Conservation (phyloP, 2,797 vertebrate genomes). For the Phylloscopus collybita region DNA sequence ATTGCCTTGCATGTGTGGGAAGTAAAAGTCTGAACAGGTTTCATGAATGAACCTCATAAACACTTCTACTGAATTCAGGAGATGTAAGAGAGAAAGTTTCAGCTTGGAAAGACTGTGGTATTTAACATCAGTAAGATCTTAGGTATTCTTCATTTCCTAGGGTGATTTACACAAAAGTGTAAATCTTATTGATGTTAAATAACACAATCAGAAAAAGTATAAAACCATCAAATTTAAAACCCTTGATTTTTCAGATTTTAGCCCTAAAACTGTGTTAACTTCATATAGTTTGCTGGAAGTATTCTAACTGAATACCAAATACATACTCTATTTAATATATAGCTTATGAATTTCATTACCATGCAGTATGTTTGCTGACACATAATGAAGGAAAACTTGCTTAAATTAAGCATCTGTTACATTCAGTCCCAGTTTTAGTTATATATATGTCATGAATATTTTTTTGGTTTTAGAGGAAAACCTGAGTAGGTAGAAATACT, state of each 20-base stretch:
- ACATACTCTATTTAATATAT: background rate
- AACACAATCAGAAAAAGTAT: background rate
- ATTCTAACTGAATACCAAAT: background rate
- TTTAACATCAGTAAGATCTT: background rate
- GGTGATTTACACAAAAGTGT: background rate
- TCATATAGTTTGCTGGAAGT: background rate
- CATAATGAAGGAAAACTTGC: background rate
- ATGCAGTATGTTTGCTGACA: background rate
- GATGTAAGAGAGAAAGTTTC: background rate
- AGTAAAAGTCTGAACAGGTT: background rate
- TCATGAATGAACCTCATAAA: background rate
- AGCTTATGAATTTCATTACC: conserved; percentile 21
- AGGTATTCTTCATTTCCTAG: background rate
- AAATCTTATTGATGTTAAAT: background rate
- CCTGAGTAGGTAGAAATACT: background rate
- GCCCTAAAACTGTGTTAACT: background rate
- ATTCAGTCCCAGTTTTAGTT: background rate
- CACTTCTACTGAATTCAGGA: background rate
- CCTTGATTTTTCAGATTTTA: background rate
- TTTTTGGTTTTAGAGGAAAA: conserved; percentile 3
- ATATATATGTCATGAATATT: background rate
- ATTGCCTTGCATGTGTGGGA: background rate
- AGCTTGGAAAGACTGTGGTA: background rate
- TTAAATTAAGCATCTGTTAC: conserved; percentile 22
- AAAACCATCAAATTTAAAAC: background rate